Conservation (phyloP, 2,888 invertebrate species). For the Drosophila siamana region DNA sequence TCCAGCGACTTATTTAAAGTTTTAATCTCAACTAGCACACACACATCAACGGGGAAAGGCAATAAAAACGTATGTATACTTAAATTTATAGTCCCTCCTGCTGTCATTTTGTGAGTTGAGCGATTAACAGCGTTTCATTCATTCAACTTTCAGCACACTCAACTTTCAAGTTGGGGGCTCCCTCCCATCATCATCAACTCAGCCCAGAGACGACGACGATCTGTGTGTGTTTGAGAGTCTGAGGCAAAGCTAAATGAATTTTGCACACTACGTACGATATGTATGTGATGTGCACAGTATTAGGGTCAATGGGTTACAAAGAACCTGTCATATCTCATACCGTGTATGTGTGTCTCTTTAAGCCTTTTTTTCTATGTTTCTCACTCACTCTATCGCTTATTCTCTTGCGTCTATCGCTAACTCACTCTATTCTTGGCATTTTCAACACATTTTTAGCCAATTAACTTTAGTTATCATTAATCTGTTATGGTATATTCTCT, state of each 20-base stretch:
- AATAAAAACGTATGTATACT: constrained; percentile 13
- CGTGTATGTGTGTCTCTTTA: constrained; percentile 10
- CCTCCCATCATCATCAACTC: constrained; percentile 11
- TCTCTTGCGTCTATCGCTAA: neutral
- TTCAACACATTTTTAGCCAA: constrained; percentile 56
- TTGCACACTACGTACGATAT: constrained; percentile 7
- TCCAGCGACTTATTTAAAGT: neutral
- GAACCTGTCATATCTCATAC: constrained; percentile 33
- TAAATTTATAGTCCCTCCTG: constrained; percentile 22
- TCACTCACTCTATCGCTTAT: neutral
- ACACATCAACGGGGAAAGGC: neutral
- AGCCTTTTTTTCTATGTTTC: constrained; percentile 7
- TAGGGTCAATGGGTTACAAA: constrained; percentile 43
- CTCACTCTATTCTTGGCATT: constrained; percentile 23
- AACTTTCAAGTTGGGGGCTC: constrained; percentile 1
- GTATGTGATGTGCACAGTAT: constrained; percentile 6
- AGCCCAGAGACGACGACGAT: neutral
- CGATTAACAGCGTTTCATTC: constrained; percentile 39
- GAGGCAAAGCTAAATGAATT: constrained; percentile 23
- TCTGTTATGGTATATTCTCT: constrained; percentile 42
- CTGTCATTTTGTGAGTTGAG: constrained; percentile 31
- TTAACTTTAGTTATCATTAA: constrained; percentile 59
- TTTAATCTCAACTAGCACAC: constrained; percentile 6
- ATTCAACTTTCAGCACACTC: constrained; percentile 33
- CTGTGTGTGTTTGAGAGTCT: no score